Evolutionary conservation across 2,797 vertebrate species (phyloP).

Genomic region (Coracias cyanogaster): DNA sequence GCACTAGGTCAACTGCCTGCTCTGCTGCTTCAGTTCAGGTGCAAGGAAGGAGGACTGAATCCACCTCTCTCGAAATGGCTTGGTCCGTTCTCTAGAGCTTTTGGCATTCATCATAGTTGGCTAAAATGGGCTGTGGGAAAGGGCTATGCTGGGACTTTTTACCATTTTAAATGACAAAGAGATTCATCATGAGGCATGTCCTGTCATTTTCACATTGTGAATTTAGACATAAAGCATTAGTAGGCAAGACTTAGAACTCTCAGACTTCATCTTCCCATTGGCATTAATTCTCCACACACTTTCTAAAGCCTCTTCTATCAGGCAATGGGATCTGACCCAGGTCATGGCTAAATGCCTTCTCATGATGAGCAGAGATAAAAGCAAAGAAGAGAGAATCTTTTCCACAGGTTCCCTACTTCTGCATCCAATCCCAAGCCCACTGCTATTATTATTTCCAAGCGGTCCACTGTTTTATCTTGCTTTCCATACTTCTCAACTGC

Average conservation of each 20-base stretch:
- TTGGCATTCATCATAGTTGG: background rate
- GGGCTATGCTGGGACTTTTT: background rate
- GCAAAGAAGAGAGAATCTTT: background rate
- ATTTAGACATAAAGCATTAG: background rate
- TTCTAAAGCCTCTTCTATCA: background rate
- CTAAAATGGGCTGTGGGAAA: background rate
- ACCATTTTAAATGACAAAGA: background rate
- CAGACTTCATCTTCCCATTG: background rate
- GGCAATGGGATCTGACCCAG: background rate
- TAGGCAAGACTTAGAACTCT: background rate
- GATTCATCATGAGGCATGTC: background rate
- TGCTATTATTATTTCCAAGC: constrained; percentile 71
- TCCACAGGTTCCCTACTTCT: constrained; percentile 28
- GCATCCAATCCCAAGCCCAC: background rate
- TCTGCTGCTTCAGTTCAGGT: background rate
- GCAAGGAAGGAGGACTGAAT: background rate
- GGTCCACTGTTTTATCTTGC: constrained; percentile 71
- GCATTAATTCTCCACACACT: constrained; percentile 2
- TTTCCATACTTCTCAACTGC: constrained; percentile 61
- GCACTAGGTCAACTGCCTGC: background rate
- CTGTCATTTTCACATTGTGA: background rate
- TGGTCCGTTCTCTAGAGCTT: background rate
- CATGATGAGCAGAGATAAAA: background rate
- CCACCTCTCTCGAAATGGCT: background rate
- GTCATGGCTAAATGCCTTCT: background rate